Percentiles rank a stretch among this genome's conserved stretches.
phyloP scores from a whole-genome alignment of 2,888 invertebrate genomes.

The Meghimatium bilineatum region DNA sequence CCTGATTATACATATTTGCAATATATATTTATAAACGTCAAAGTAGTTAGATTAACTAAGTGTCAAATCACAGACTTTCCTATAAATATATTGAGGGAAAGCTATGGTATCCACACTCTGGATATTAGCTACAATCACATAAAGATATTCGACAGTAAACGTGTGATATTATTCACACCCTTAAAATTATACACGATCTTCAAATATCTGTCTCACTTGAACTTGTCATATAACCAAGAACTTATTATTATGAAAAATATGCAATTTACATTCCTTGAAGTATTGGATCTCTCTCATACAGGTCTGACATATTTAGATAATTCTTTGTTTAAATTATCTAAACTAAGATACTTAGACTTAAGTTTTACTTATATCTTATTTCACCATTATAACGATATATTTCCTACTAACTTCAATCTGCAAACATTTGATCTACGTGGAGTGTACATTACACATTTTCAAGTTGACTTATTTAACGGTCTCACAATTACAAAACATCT shows the following conservation, averaged over 20 bases:
- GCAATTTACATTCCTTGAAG: not conserved
- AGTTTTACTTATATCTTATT: no score
- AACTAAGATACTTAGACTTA: no score
- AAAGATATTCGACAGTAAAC: not conserved
- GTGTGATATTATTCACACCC: no score
- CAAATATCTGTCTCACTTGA: not conserved
- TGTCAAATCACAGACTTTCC: no score
- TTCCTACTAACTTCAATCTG: no score
- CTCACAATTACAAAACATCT: no score
- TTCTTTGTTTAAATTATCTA: no score
- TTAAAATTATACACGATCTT: not conserved
- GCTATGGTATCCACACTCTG: not conserved
- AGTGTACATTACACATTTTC: no score
- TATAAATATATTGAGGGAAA: not conserved
- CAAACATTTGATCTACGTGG: no score
- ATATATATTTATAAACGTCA: not conserved
- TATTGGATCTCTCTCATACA: constrained; percentile 29
- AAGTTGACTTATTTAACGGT: no score
- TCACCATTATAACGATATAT: no score
- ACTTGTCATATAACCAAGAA: not conserved
- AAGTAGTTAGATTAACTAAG: not conserved
- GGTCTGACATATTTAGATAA: no score
- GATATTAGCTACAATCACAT: not conserved
- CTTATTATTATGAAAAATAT: not conserved
- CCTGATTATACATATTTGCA: not conserved